Evolutionary conservation across 2,113 vertebrate genomes (phyloP).

Genomic region (Penelope pileata): DNA sequence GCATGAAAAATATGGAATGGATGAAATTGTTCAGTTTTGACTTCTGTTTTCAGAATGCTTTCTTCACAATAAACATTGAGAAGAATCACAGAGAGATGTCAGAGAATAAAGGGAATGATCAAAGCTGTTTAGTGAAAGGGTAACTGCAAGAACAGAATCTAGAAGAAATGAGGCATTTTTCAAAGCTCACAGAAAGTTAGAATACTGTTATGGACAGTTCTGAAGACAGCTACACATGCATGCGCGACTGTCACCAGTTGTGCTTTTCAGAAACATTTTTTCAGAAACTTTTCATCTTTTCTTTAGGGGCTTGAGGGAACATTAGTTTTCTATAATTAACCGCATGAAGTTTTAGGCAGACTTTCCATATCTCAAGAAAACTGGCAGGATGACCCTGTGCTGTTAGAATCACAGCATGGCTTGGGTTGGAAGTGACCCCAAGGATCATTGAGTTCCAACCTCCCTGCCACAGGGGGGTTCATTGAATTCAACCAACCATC

Average conservation of each 20-base stretch:
- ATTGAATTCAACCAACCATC: not conserved
- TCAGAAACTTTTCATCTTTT: no score
- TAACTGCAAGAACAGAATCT: not conserved
- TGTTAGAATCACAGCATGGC: no score
- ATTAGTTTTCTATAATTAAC: not conserved
- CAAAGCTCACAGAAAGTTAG: not conserved
- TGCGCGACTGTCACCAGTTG: not conserved
- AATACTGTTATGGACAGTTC: slow-evolving; percentile 6
- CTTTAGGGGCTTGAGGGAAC: not conserved
- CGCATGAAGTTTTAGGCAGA: not conserved
- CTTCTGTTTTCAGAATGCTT: not conserved
- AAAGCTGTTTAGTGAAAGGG: not conserved
- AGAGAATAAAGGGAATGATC: not conserved
- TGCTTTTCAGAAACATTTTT: not conserved
- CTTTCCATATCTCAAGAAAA: not conserved
- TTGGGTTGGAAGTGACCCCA: no score
- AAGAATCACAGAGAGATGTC: not conserved
- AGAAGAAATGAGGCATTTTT: not conserved
- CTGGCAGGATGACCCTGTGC: not conserved
- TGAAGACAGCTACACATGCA: not conserved
- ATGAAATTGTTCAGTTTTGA: not conserved
- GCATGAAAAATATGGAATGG: not conserved
- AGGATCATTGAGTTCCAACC: no score
- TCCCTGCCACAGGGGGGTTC: no score
- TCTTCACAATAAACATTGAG: not conserved